Base-by-base conservation (phyloP, 2,113 vertebrate species). In the Hemibagrus wyckioides region DNA sequence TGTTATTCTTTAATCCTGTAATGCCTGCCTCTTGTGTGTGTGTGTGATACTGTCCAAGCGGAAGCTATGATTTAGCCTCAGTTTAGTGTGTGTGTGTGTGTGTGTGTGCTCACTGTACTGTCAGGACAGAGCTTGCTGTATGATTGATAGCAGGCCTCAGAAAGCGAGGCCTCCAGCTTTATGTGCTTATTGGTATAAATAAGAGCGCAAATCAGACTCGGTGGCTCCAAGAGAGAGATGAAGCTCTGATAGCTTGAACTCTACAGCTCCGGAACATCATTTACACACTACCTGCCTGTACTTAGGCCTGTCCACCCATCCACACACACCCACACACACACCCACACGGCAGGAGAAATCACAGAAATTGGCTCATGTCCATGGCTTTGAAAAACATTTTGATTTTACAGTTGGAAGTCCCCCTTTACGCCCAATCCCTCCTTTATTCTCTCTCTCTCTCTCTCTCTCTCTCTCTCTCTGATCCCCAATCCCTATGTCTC, bases 311-410 rank as follows among this genome's bases (percentile, higher is more conserved):
- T 48, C 28, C 36, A 36, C 28, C 28, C 67, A 83, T 23, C 13
- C 85, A 82, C 82, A 84, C 82, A 84, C 50, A 84, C 11, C 71
- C n/a, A 75, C 28, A 85, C 25, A 85, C 15, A 85, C 7, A 48
- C n/a, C 71, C 13, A 44, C 54, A 50, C 15, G 36, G 48, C 6
- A 19, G 75, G 50, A 69, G 85, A 87, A 84, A 87, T 89, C 84
- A 76, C 33, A 61, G 14, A 84, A 87, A 87, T 57, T 87, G 88
- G 79, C 80, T 86, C 52, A 71, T 65, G 76, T 86, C 41, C 56
- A 80, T 21, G 4, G 48, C 81, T 86, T 89, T 88, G 63, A 87
- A 89, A 86, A 87, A 57, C 92, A 89, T 92, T 90, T 36, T 84
- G 86, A 82, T 83, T 88, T 83, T 88, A 85, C 85, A 91, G 87